phyloP scores from a whole-genome alignment of 2,797 vertebrate genomes.

The Eulemur mongoz region DNA sequence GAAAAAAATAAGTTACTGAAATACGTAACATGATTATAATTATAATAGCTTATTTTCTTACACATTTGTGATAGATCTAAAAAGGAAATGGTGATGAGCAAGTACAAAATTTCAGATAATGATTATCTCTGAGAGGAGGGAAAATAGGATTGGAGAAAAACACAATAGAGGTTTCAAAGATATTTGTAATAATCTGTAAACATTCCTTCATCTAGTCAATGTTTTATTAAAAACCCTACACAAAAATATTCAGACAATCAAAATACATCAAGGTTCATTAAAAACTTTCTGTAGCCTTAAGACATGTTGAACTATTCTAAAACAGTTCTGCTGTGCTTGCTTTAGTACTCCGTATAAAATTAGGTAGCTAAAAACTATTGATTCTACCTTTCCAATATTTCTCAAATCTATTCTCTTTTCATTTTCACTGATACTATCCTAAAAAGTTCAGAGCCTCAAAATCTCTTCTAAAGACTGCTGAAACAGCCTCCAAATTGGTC shows the following conservation, averaged over 20 bases:
- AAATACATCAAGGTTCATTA: background rate
- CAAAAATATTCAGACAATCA: background rate
- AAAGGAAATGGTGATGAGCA: background rate
- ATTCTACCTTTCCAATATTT: conserved; percentile 21
- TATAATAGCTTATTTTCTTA: background rate
- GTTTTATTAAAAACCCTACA: background rate
- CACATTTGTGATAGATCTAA: background rate
- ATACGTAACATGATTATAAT: background rate
- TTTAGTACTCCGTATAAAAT: background rate
- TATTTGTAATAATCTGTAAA: background rate
- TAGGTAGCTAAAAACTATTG: background rate
- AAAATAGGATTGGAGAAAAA: background rate
- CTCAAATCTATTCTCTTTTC: conserved; percentile 13
- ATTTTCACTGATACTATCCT: background rate
- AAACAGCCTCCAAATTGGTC: background rate
- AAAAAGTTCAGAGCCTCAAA: conserved; percentile 6
- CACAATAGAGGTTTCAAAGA: background rate
- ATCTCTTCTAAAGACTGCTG: background rate
- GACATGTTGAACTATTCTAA: background rate
- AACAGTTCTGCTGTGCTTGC: background rate
- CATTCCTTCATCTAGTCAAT: background rate
- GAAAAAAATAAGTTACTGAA: background rate
- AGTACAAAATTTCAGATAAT: background rate
- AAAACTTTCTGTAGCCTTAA: background rate
- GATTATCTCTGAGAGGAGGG: background rate